Evolutionary conservation across 2,888 invertebrate species (phyloP).

Genomic region (Sialis fuliginosa): DNA sequence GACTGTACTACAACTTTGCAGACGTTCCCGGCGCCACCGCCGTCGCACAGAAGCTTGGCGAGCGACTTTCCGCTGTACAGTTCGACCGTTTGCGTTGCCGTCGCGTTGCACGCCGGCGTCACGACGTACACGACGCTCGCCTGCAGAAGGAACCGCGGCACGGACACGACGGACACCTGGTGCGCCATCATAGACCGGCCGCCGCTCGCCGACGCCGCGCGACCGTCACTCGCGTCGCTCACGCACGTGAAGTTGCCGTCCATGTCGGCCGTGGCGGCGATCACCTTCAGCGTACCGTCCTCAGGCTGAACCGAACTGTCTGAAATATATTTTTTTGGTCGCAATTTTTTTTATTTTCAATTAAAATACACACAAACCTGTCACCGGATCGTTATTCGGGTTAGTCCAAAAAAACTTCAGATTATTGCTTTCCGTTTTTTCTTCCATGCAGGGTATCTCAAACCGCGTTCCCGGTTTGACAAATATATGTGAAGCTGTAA

Average conservation of each 20-base stretch:
- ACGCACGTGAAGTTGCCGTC: constrained; percentile 23
- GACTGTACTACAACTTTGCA: too few relatives aligned
- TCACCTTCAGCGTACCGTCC: constrained; percentile 17
- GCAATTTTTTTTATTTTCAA: too few relatives aligned
- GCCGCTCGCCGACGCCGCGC: constrained; percentile 1
- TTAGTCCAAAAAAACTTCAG: not conserved
- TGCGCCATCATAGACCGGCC: constrained; percentile 14
- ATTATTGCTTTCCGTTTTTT: constrained; percentile 8
- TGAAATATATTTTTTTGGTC: constrained; percentile 8
- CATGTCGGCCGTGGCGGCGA: constrained; percentile 19
- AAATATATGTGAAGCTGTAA: constrained; percentile 13
- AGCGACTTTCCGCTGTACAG: too few relatives aligned
- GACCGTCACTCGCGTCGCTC: constrained; percentile 9
- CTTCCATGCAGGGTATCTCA: constrained; percentile 12
- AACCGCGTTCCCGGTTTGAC: constrained; percentile 13
- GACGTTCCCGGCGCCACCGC: too few relatives aligned
- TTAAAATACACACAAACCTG: too few relatives aligned
- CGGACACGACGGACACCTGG: constrained; percentile 18
- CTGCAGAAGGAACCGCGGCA: constrained; percentile 20
- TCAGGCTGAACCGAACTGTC: constrained; percentile 13
- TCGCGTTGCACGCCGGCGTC: constrained; percentile 16
- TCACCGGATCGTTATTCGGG: too few relatives aligned
- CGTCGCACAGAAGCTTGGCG: too few relatives aligned
- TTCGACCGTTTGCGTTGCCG: constrained; percentile 18
- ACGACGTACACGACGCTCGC: constrained; percentile 18